Conservation (phyloP, 37 sponge, comb jelly and placozoan species). For the Petrosia ficiformis region DNA sequence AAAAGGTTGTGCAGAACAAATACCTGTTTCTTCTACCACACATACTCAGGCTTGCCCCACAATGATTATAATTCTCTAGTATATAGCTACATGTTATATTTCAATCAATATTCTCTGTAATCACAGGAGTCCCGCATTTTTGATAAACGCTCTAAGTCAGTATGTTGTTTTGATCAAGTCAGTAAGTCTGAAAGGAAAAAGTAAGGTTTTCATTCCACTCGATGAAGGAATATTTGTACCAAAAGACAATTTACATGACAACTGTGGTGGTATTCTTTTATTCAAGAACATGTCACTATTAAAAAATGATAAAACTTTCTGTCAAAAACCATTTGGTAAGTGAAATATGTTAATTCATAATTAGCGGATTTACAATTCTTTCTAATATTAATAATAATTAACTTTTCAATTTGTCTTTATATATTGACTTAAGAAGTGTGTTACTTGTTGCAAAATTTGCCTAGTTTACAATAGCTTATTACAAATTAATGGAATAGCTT, state of each 20-base stretch:
- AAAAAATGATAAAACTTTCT: constrained; percentile 4
- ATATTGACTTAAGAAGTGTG: too few relatives aligned
- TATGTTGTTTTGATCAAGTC: constrained; percentile 1
- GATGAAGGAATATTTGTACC: constrained; percentile 57
- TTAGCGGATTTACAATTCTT: too few relatives aligned
- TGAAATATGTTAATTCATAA: neutral
- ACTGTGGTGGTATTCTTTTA: constrained; percentile 45
- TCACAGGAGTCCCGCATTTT: constrained; percentile 1
- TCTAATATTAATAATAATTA: neutral
- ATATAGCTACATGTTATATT: too few relatives aligned
- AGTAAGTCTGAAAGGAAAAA: neutral
- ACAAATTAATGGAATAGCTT: too few relatives aligned
- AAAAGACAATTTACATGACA: neutral
- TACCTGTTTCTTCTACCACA: too few relatives aligned
- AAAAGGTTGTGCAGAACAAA: too few relatives aligned
- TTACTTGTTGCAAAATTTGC: too few relatives aligned
- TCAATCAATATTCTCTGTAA: too few relatives aligned
- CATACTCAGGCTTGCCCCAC: too few relatives aligned
- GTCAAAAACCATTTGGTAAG: constrained; percentile 26
- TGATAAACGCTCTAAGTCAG: constrained; percentile 1
- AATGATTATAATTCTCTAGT: too few relatives aligned
- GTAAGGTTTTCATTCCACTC: neutral
- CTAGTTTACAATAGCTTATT: too few relatives aligned
- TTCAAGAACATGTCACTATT: constrained; percentile 12
- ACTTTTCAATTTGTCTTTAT: too few relatives aligned